Evolutionary conservation across 1,140 invertebrate genomes (phyloP), one percentile per base, ranked within the genome.

Genomic region (Hyles vespertilio): DNA sequence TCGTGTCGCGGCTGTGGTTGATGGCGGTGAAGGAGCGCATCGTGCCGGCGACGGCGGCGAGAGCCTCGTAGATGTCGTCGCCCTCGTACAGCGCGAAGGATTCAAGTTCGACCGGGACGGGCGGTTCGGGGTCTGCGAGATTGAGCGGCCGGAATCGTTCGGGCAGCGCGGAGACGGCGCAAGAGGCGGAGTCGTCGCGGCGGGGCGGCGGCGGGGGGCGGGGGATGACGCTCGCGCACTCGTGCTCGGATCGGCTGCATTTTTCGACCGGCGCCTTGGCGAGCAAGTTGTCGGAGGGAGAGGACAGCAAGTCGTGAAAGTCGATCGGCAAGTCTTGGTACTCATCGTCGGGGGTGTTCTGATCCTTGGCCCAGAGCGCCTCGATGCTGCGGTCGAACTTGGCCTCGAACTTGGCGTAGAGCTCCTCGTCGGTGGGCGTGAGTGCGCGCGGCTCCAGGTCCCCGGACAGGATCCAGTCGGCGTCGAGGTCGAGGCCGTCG

Each of bases 351-450:
- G 89, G 84, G 10, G 86, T 87, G 58, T 84, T 87, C 59, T 84
- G 81, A 34, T 88, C 82, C 36, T 81, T 87, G 7, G 81, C 75
- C 93, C 92, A 93, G 44, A 93, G 75, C 33, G 92, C 91, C 72
- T 93, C 92, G n/a, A 93, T 86, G 70, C 90, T 92, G 47, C 91
- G 86, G 76, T 93, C 91, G 75, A 93, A 93, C 72, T 93, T 93
- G 6, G 92, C 93, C 70, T 93, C 90, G 58, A 93, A 90, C 66
- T 92, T 91, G 5, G 92, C 92, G 63, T 93, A 91, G 57, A 91
- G 82, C 58, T 91, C 84, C 59, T 90, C 89, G 70, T 93, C 91
- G 58, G 77, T 73, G 9, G 84, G 84, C 52, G 80, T 78, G 33
- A 72, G 70, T 5, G 70, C 77, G 40, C 74, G 65, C 33, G 79